These are phyloP conservation scores for Slavum lentiscoides DNA, from an alignment of 2,888 invertebrate species.

Conservation along the genomic window DNA sequence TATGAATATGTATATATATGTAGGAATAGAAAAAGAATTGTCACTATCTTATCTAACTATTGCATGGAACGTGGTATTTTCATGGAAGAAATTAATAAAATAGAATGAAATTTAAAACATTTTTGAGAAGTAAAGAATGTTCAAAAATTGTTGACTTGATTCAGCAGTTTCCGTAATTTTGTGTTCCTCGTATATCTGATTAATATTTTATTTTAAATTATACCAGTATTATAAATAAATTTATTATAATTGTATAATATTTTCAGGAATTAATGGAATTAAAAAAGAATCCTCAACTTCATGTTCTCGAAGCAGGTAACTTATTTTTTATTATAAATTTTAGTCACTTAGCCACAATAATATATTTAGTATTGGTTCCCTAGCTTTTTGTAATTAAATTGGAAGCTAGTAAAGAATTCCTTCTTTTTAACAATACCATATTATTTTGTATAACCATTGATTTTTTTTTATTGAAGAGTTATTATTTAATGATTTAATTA, in stretches of 20 bases:
- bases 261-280: constrained; percentile 54
- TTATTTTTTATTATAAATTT: neutral
- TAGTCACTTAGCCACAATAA: neutral
- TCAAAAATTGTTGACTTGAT: no score
- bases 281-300: constrained; percentile 48
- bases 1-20: neutral
- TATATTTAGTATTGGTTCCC: neutral
- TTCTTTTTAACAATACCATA: no score
- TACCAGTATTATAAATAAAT: neutral
- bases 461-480: neutral
- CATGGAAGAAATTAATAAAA: constrained; percentile 11
- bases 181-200: no score
- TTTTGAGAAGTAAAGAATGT: neutral
- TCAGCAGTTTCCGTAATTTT: no score
- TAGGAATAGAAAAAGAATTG: neutral
- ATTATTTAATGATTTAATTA: constrained; percentile 30
- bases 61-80: constrained; percentile 5
- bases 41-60: constrained; percentile 14
- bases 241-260: neutral
- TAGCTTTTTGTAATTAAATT: neutral
- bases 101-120: neutral
- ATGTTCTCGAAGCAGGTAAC: constrained; percentile 54
- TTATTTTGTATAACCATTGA: no score
- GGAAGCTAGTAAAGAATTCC: no score
- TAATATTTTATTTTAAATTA: no score